phyloP scores from a whole-genome alignment of 2,113 vertebrate genomes.

The Gallinago jamesoni region DNA sequence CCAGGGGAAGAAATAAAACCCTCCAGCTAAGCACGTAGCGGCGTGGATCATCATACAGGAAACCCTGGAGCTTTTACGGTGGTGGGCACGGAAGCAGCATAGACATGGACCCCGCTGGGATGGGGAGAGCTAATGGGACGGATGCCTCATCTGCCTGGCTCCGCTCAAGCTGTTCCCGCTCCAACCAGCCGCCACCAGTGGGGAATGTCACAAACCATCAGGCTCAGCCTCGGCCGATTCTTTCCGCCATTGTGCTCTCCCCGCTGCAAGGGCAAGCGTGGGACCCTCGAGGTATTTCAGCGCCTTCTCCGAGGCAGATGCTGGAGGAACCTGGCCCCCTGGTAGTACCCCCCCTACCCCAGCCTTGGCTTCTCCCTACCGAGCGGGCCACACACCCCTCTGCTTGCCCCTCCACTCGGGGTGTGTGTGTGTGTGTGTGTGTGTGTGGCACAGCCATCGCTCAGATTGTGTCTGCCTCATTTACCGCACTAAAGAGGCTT shows the following conservation, averaged over 20 bases:
- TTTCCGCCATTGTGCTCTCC: not conserved
- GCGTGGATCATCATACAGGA: not conserved
- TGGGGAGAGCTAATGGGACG: not conserved
- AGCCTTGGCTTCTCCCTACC: not conserved
- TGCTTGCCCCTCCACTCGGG: rapidly evolving
- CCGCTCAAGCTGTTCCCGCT: not conserved
- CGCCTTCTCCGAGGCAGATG: not conserved
- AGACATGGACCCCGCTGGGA: rapidly evolving
- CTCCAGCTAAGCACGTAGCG: not conserved
- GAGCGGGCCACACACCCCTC: not conserved
- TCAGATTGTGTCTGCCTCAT: not conserved
- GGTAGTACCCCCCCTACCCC: not conserved
- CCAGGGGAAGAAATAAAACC: not conserved
- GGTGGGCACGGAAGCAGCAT: not conserved
- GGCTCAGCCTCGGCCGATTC: not conserved
- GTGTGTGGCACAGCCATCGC: not conserved
- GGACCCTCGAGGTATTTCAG: not conserved
- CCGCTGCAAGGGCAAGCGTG: not conserved
- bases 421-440: not conserved
- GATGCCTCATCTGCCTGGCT: not conserved
- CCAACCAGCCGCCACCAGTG: not conserved
- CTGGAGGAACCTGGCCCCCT: not conserved
- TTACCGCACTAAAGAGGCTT: not conserved
- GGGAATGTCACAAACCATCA: not conserved
- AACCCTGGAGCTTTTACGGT: not conserved